These are phyloP conservation scores for Apis laboriosa DNA, from an alignment of 1,140 invertebrate genomes.

Conservation along the genomic window DNA sequence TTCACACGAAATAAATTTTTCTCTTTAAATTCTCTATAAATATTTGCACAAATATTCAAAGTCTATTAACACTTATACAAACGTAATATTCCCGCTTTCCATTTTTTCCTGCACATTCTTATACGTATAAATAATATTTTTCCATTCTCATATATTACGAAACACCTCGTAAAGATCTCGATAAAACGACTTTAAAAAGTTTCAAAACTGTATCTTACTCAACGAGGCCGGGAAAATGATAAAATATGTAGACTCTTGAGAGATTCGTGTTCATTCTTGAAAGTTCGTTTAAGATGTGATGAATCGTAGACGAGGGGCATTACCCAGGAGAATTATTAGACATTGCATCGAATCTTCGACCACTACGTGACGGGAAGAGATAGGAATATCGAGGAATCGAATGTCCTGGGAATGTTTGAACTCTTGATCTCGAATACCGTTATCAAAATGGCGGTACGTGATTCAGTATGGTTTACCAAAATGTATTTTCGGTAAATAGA, in stretches of 20 bases:
- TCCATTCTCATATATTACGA: too few species aligned
- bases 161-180: not conserved
- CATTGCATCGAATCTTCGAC: slow-evolving; percentile 15
- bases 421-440: not conserved
- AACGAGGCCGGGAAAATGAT: not conserved
- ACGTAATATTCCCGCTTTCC: too few species aligned
- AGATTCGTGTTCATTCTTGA: not conserved
- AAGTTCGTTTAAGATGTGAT: not conserved
- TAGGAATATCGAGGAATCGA: not conserved
- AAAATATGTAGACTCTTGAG: not conserved
- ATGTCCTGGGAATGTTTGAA: slow-evolving; percentile 1
- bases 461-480: not conserved
- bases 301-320: not conserved
- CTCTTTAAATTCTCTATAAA: too few species aligned
- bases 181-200: not conserved
- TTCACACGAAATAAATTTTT: too few species aligned
- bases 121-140: too few species aligned
- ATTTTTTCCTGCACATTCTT: too few species aligned
- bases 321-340: slow-evolving; percentile 35
- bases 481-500: not conserved
- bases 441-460: not conserved
- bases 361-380: slow-evolving; percentile 6
- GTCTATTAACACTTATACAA: too few species aligned
- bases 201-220: not conserved
- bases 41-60: too few species aligned